Percentiles rank a stretch among this genome's conserved stretches.
phyloP scores from a whole-genome alignment of 2,888 invertebrate species.

The Clunio marinus region DNA sequence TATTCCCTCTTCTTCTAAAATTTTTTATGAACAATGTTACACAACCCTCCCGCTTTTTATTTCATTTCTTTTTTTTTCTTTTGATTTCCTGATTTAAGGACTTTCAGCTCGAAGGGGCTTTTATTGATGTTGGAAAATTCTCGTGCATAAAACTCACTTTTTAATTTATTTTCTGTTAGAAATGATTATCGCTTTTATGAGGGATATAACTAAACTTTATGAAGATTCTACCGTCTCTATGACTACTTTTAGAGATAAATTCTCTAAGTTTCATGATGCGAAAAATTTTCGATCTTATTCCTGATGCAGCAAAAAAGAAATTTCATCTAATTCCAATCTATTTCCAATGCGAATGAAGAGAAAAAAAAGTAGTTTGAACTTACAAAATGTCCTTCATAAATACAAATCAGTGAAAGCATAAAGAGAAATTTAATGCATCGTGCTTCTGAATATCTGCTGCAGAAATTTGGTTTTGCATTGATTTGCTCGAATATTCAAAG shows the following conservation, averaged over 20 bases:
- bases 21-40: constrained; percentile 16
- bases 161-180: not conserved
- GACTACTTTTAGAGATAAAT: no score
- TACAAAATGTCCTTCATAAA: no score
- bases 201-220: not conserved
- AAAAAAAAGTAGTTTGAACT: no score
- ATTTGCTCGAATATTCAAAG: constrained; percentile 11
- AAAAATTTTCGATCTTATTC: no score
- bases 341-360: no score
- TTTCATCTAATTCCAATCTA: no score
- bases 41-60: not conserved
- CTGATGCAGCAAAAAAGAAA: no score
- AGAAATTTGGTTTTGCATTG: not conserved
- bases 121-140: not conserved
- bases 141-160: not conserved
- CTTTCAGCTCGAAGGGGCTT: not conserved
- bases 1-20: not conserved
- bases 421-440: no score
- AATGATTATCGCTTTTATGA: not conserved
- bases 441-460: not conserved
- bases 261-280: no score
- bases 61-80: not conserved
- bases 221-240: not conserved
- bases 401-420: no score
- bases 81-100: not conserved